These are phyloP conservation scores for Periphyllus acericola DNA, from an alignment of 2,888 invertebrate genomes.

Conservation along the genomic window DNA sequence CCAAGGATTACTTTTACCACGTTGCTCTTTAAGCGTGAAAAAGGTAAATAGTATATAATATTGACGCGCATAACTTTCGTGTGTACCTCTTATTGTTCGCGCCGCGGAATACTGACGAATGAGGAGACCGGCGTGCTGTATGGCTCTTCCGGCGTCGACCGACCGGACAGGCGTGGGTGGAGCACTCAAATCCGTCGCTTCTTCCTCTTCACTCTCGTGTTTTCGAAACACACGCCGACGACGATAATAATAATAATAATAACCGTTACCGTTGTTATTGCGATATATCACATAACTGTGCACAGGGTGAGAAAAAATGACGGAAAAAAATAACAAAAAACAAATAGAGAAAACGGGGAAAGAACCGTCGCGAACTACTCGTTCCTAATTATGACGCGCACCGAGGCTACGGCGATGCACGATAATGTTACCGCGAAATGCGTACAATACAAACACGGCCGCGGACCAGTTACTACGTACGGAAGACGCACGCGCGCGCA, in stretches of 20 bases:
- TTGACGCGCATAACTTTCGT: not conserved
- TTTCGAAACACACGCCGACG: not conserved
- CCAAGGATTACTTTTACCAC: not conserved
- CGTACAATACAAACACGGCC: not conserved
- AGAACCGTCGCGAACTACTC: not conserved
- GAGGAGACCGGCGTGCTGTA: not conserved
- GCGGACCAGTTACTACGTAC: slow-evolving; percentile 37
- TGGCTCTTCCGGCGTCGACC: not conserved
- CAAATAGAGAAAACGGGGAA: not conserved
- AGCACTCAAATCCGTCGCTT: not conserved
- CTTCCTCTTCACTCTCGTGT: not conserved
- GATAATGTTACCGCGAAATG: not conserved
- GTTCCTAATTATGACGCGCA: too few species aligned
- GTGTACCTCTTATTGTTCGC: slow-evolving; percentile 29
- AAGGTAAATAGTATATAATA: not conserved
- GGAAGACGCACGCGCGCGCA: slow-evolving; percentile 29
- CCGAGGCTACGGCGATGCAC: too few species aligned
- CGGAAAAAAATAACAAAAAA: not conserved
- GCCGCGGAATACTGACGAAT: not conserved
- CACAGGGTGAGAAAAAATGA: not conserved
- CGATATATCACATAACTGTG: not conserved
- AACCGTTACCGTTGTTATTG: not conserved
- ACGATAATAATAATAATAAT: not conserved
- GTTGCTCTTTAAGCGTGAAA: not conserved
- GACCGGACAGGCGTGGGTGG: not conserved